A percentile compares a stretch with the other conserved stretches of the same genome.
Evolutionary conservation across 2,888 invertebrate species (phyloP).

Genomic region (Drosophila gaucha): DNA sequence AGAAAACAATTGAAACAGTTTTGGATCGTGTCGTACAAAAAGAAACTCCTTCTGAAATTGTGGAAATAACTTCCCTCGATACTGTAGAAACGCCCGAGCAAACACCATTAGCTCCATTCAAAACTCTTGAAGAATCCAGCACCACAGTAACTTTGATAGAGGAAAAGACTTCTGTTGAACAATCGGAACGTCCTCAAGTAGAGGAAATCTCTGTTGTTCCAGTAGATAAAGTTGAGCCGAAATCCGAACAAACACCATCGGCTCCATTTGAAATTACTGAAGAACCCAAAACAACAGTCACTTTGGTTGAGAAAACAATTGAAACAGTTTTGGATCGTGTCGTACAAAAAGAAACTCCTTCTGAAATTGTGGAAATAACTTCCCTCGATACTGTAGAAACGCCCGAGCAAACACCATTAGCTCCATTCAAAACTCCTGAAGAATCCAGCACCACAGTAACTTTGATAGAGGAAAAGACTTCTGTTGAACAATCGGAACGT

Average conservation of each 20-base stretch:
- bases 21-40: too few relatives aligned
- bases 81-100: not conserved
- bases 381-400: not conserved
- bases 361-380: too few relatives aligned
- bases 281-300: not conserved
- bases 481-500: not conserved
- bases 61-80: too few relatives aligned
- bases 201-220: not conserved
- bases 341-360: too few relatives aligned
- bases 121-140: not conserved
- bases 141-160: not conserved
- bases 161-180: not conserved
- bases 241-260: too few relatives aligned
- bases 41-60: too few relatives aligned
- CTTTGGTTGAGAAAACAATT: too few relatives aligned
- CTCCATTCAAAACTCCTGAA: not conserved
- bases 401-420: constrained; percentile 10
- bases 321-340: too few relatives aligned
- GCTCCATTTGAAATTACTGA: constrained; percentile 17
- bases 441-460: not conserved
- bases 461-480: not conserved
- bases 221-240: not conserved
- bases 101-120: constrained; percentile 10
- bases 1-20: too few relatives aligned
- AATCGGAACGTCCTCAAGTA: not conserved